phyloP scores from a whole-genome alignment of 2,113 vertebrate genomes.

The Sinocyclocheilus anophthalmus region DNA sequence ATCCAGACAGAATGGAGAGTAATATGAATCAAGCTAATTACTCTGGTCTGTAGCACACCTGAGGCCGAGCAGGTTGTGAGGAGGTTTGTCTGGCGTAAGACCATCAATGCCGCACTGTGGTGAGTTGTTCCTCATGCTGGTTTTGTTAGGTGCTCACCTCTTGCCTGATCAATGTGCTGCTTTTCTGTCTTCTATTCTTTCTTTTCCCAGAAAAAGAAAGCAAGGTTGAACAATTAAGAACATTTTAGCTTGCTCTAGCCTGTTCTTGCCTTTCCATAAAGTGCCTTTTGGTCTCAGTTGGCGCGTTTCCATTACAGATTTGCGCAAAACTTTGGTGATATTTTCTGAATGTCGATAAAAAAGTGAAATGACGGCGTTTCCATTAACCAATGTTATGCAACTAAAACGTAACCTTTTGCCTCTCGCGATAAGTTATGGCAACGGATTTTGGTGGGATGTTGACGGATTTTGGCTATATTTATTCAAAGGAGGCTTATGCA shows the following conservation, averaged over 20 bases:
- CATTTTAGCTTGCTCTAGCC: neutral
- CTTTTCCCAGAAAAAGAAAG: conserved; percentile 25
- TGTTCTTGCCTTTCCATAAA: conserved; percentile 23
- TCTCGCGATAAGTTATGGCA: too few species aligned
- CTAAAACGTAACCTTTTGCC: too few species aligned
- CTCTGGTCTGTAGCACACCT: conserved; percentile 20
- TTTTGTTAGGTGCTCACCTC: conserved; percentile 50
- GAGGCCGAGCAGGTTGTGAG: conserved; percentile 24
- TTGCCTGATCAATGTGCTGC: conserved; percentile 47
- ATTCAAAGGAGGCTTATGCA: too few species aligned
- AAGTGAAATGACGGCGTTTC: too few species aligned
- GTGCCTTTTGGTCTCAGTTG: neutral
- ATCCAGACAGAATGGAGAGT: conserved; percentile 14
- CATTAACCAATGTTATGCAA: too few species aligned
- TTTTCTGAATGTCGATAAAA: too few species aligned
- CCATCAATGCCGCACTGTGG: conserved; percentile 32
- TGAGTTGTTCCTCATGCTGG: conserved; percentile 49
- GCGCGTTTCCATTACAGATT: too few species aligned
- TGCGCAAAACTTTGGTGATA: too few species aligned
- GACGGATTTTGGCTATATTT: too few species aligned
- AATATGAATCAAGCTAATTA: conserved; percentile 49
- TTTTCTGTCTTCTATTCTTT: conserved; percentile 44
- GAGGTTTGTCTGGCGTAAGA: conserved; percentile 41
- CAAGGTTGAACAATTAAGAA: neutral
- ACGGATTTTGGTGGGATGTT: too few species aligned